Evolutionary conservation across 2,797 vertebrate species (phyloP).

Genomic region (Liparis tanakae): DNA sequence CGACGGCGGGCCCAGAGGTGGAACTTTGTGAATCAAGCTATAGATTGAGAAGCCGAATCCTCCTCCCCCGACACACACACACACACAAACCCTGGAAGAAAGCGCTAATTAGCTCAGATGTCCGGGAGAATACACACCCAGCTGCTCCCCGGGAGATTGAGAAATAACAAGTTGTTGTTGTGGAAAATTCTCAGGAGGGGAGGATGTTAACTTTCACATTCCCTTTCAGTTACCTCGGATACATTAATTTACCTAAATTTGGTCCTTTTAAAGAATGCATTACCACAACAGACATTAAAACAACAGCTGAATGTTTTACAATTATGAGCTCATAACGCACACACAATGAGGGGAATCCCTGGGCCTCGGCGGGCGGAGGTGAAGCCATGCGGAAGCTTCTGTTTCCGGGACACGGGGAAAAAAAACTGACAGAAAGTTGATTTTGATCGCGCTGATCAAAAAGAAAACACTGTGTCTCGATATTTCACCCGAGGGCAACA

Average conservation of each 20-base stretch:
- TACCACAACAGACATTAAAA: slow-evolving; percentile 23
- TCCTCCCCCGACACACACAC: not conserved
- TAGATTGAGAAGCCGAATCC: slow-evolving; percentile 42
- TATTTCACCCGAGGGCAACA: slow-evolving; percentile 50
- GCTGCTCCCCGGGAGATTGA: slow-evolving; percentile 50
- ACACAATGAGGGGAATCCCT: slow-evolving; percentile 53
- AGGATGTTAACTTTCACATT: slow-evolving; percentile 32
- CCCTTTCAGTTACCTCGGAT: slow-evolving; percentile 22
- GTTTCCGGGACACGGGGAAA: slow-evolving; percentile 44
- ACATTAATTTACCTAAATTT: slow-evolving; percentile 9
- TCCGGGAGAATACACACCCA: slow-evolving; percentile 50
- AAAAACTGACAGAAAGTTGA: slow-evolving; percentile 58
- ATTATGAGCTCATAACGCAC: slow-evolving; percentile 49
- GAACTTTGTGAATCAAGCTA: slow-evolving; percentile 71
- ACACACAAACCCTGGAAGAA: slow-evolving; percentile 59
- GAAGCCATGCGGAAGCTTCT: slow-evolving; percentile 70
- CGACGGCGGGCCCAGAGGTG: slow-evolving; percentile 70
- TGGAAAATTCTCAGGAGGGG: slow-evolving; percentile 9
- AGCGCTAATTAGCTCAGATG: slow-evolving; percentile 80
- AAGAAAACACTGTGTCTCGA: slow-evolving; percentile 55
- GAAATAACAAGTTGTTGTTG: slow-evolving; percentile 43
- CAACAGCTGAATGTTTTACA: slow-evolving; percentile 47
- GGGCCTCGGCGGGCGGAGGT: slow-evolving; percentile 30
- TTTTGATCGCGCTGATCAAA: slow-evolving; percentile 81
- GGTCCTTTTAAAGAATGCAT: slow-evolving; percentile 11